Evolutionary conservation across 2,797 vertebrate genomes (phyloP), one percentile per base, ranked within the genome.

Genomic region (Molossus molossus): DNA sequence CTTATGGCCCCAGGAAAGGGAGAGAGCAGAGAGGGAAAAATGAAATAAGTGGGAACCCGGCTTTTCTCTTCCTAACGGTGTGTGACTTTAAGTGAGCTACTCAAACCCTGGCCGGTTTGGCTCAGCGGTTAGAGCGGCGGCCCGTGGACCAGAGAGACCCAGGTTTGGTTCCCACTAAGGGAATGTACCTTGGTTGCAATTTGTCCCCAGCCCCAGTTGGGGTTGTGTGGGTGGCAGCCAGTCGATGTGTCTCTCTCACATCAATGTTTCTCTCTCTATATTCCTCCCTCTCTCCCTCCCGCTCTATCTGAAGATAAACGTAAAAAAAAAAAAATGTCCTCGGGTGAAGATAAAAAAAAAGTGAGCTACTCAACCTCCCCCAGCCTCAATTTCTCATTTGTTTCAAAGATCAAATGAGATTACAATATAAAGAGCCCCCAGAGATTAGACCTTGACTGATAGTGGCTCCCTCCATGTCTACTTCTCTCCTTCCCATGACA

Each of bases 341-440:
- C 33, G 33, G 33, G 33, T 33, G 33, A 33, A 33, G 33, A 33
- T 33, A 33, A 33, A 33, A 33, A 33, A 33, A 33, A 60, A 72
- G 57, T 15, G 7, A 69, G 37, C 83, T n/a, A 70, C 25, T 40
- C 53, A 70, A n/a, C n/a, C 29, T 87, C 70, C 67, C 50, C 90
- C 64, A 17, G 86, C 25, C 64, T 76, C 53, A 79, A 73, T 33
- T 94, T 81, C 90, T 82, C 77, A 33, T 50, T 76, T 91, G 23
- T 76, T 69, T 87, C 29, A 76, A 79, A 91, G 60, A 64, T 70
- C 64, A 93, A 50, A 21, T 27, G 65, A 79, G 25, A 80, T 45
- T 48, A 70, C 50, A 83, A 69, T 8, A 40, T 18, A 69, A 76
- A 87, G 5, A 67, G 10, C 3, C 33, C 29, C 60, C 29, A 13